Conservation (phyloP, 1,140 invertebrate species). For the Brachionus asplanchnoidis region DNA sequence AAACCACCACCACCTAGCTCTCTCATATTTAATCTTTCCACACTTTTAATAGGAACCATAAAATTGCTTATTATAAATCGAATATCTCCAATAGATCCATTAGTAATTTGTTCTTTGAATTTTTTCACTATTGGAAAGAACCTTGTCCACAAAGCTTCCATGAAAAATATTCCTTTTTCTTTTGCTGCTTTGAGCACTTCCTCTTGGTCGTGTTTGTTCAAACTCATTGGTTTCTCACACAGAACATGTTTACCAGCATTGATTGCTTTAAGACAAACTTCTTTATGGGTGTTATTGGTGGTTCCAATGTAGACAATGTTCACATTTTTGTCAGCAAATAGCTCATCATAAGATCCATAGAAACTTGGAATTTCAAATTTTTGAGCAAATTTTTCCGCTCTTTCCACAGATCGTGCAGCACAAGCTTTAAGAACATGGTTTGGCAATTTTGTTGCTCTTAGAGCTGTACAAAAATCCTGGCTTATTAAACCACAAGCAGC, state of each 20-base stretch:
- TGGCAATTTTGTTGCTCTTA: conserved; percentile 42
- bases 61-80: conserved; percentile 64
- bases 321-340: conserved; percentile 70
- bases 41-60: conserved; percentile 61
- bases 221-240: conserved; percentile 75
- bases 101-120: conserved; percentile 59
- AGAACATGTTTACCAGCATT: conserved; percentile 72
- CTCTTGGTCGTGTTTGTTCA: conserved; percentile 62
- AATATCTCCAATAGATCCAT: conserved; percentile 67
- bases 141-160: conserved; percentile 77
- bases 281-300: conserved; percentile 67
- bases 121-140: conserved; percentile 64
- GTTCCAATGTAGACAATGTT: conserved; percentile 76
- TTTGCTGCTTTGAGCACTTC: conserved; percentile 49
- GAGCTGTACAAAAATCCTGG: conserved; percentile 71
- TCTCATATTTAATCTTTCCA: conserved; percentile 62
- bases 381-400: conserved; percentile 69
- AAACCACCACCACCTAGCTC: conserved; percentile 71
- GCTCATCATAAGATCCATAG: conserved; percentile 69
- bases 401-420: conserved; percentile 64
- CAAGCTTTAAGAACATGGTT: conserved; percentile 71
- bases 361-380: conserved; percentile 66
- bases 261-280: conserved; percentile 66
- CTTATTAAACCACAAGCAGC: conserved; percentile 67
- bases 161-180: conserved; percentile 66